phyloP scores from a whole-genome alignment of 2,797 vertebrate genomes.

The Sebastes matsubarae region DNA sequence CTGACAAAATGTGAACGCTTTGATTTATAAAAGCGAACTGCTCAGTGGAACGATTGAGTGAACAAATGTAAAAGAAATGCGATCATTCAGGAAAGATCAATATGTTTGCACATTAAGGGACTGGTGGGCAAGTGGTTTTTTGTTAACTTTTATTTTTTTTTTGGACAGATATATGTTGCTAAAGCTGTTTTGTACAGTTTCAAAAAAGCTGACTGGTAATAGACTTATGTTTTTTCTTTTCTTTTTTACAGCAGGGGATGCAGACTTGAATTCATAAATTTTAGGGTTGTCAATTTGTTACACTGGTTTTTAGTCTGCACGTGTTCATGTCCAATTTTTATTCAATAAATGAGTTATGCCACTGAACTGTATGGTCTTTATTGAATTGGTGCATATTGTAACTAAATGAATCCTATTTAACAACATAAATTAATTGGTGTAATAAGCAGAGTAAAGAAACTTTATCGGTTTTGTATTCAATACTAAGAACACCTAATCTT shows the following conservation, averaged over 20 bases:
- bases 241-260: constrained; percentile 87
- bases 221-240: constrained; percentile 73
- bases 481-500: not conserved
- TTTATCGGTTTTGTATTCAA: not conserved
- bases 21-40: constrained; percentile 87
- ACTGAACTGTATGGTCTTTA: constrained; percentile 37
- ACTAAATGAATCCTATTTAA: not conserved
- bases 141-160: constrained; percentile 39
- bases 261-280: constrained; percentile 92
- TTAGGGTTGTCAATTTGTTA: constrained; percentile 93
- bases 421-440: not conserved
- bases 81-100: constrained; percentile 81
- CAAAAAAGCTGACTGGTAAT: constrained; percentile 71
- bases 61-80: constrained; percentile 69
- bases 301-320: constrained; percentile 99
- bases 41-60: constrained; percentile 66
- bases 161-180: constrained; percentile 79
- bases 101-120: constrained; percentile 89
- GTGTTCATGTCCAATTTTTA: constrained; percentile 94
- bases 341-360: constrained; percentile 83
- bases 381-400: not conserved
- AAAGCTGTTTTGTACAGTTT: constrained; percentile 85
- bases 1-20: constrained; percentile 82
- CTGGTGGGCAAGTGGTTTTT: constrained; percentile 75
- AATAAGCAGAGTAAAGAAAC: not conserved